Evolutionary conservation across 2,113 vertebrate genomes (phyloP), one percentile per base, ranked within the genome.

Genomic region (Megaceryle torquata): DNA sequence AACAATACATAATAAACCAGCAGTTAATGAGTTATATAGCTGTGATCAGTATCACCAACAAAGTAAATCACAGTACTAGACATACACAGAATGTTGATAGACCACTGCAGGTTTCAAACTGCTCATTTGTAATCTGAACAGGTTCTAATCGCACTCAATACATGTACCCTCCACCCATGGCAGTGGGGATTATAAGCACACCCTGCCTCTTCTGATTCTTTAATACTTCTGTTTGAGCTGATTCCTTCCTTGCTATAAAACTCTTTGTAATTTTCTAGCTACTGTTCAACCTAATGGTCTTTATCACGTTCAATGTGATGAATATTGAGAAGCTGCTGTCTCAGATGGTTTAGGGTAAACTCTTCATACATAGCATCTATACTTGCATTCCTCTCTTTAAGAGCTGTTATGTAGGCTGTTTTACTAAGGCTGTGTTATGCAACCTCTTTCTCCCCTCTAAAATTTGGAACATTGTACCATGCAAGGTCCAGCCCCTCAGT

Each of bases 121-220:
- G 17, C 20, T 18, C 3, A 3, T 60, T 59, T n/a, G 19, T 85
- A 35, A 25, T 72, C 7, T 41, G 10, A 19, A 9, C 3, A 35
- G 20, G 16, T 80, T 79, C 24, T 88, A 19, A 44, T 85, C 13
- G 9, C 24, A 18, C 11, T 33, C n/a, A 16, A 1, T 39, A 43
- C 5, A 4, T 0, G 2, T 37, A 13, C 13, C n/a, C 11, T 3
- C 13, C 21, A 9, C 28, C 41, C 46, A 33, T 37, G 59, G 50
- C 60, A n/a, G 4, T 22, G 13, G 12, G 29, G n/a, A 5, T 53
- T 89, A 31, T 51, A 71, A 56, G 28, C n/a, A 51, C 13, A 39
- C 12, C 8, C 8, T 81, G n/a, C 48, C 22, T 64, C 24, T 65
- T 51, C 69, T 85, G 14, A 24, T 46, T 53, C 60, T 63, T 68